Percentiles rank a stretch among this genome's conserved stretches.
Evolutionary conservation across 2,797 vertebrate genomes (phyloP).

Genomic region (Alca torda): DNA sequence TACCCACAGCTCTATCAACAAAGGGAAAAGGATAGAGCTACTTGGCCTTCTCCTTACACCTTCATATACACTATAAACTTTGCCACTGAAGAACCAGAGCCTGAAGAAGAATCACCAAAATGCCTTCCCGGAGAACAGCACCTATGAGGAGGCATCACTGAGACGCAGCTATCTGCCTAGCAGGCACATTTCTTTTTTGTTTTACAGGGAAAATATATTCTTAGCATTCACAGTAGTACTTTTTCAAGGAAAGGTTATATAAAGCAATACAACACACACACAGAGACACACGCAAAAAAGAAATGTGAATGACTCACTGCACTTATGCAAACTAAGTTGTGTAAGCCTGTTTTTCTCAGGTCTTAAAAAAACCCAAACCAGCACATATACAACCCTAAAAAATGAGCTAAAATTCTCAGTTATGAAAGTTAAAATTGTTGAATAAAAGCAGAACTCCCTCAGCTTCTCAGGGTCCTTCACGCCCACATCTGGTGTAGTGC

Average conservation of each 20-base stretch:
- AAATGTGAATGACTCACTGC: conserved; percentile 67
- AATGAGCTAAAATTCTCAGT: conserved; percentile 36
- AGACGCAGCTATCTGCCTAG: neutral
- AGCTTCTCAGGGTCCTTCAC: conserved; percentile 29
- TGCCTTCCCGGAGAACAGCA: neutral
- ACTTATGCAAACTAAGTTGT: conserved; percentile 68
- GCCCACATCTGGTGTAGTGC: conserved; percentile 50
- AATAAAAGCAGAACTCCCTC: conserved; percentile 65
- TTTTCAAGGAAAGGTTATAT: conserved; percentile 50
- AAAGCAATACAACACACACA: conserved; percentile 42
- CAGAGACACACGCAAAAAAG: conserved; percentile 1
- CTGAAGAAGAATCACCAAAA: neutral
- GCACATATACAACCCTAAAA: conserved; percentile 39
- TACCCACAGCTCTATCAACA: neutral
- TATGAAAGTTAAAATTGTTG: conserved; percentile 50
- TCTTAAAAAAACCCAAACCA: conserved; percentile 25
- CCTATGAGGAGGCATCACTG: neutral
- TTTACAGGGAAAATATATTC: neutral
- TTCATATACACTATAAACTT: neutral
- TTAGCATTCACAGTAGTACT: conserved; percentile 12
- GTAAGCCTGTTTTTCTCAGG: conserved; percentile 64
- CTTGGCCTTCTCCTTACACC: neutral
- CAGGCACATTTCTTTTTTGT: neutral
- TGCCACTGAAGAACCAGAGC: neutral
- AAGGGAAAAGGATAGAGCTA: neutral